Base-by-base conservation (phyloP, 2,888 invertebrate genomes). In the Drosophila mercatorum region DNA sequence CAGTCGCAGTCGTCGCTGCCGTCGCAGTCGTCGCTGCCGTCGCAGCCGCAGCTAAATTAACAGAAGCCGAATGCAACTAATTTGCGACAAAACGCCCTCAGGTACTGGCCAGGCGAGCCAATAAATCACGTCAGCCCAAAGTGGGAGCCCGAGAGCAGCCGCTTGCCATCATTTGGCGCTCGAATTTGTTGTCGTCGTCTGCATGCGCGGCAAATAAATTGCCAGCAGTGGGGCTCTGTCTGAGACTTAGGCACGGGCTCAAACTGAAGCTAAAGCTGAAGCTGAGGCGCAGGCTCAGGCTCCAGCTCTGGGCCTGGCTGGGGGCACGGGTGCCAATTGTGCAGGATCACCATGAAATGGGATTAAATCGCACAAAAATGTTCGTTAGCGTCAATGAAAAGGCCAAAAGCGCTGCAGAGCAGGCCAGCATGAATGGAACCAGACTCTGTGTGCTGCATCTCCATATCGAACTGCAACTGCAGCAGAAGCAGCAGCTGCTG, bases 271-370 rank as follows among this genome's bases (percentile, higher is more conserved):
- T 57, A 55, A 41, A 41, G 44, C 44, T 41, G 34, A 3, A 3
- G 34, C 17, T 17, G 17, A 10, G 17, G 4, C 43, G 17, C 43
- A 3, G 2, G 34, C 17, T 17, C 43, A 10, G 17, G 4, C 43
- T 43, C 43, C 5, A 10, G 4, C 43, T 43, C 17, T 10, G 36
- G 62, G 61, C 28, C 36, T 49, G 47, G 62, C 31, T 63, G 53
- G 66, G 63, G 56, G 63, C 65, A 65, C 66, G 81, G 71, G 70
- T 81, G 75, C 75, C 80, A 79, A 80, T 83, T 78, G 79, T 81
- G 80, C 75, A 81, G 88, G 91, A 91, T 91, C 91, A 91, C 92
- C 92, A 91, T 92, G 92, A 92, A 92, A 92, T 91, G 82, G 92
- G 92, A 92, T 92, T 92, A 92, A 90, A 89, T 90, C 90, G 89